phyloP scores from a whole-genome alignment of 64 coral and sea anemone genomes.

The Orbicella faveolata region DNA sequence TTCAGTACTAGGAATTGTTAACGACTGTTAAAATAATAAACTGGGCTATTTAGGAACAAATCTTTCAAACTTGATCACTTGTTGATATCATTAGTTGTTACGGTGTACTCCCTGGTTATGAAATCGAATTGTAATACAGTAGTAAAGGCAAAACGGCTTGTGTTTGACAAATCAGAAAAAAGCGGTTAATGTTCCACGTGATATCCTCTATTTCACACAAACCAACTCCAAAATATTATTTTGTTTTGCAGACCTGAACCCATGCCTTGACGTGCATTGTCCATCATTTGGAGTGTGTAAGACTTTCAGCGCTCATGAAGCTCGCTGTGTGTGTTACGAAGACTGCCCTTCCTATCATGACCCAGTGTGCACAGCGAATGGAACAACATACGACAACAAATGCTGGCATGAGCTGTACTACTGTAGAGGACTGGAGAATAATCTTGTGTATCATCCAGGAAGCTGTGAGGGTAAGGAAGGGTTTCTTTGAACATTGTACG shows the following conservation, averaged over 20 bases:
- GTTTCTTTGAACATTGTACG: no score
- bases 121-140: no score
- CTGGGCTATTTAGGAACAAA: no score
- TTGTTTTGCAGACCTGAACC: background rate
- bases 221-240: background rate
- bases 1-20: no score
- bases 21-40: no score
- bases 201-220: no score
- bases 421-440: background rate
- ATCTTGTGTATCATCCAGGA: conserved; percentile 26
- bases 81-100: no score
- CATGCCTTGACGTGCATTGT: conserved; percentile 16
- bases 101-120: no score
- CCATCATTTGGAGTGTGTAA: conserved; percentile 13
- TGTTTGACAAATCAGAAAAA: no score
- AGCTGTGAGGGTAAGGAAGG: background rate
- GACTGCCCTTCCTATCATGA: conserved; percentile 24
- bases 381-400: conserved; percentile 11
- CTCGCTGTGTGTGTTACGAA: conserved; percentile 18
- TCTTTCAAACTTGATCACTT: no score
- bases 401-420: conserved; percentile 4
- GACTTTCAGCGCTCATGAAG: conserved; percentile 3
- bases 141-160: no score
- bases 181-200: no score
- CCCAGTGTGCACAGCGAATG: conserved; percentile 22